phyloP scores from a whole-genome alignment of 1,140 invertebrate genomes.

The Centruroides sculpturatus region DNA sequence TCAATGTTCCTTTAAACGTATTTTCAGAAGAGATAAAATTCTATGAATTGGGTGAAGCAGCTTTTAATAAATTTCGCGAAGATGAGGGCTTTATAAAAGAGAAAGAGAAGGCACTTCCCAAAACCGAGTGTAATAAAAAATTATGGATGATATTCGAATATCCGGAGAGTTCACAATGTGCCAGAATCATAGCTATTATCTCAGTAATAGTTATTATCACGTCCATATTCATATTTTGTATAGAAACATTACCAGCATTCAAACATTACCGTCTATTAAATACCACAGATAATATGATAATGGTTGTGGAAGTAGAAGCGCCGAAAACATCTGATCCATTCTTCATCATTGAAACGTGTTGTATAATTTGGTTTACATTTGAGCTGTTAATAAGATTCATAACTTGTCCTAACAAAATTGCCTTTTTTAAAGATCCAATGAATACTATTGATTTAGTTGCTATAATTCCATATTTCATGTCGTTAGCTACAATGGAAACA shows the following conservation, averaged over 20 bases:
- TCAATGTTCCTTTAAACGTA: conserved; percentile 95
- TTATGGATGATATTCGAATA: conserved; percentile 96
- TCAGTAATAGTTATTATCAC: conserved; percentile 97
- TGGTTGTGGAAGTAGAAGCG: conserved; percentile 89
- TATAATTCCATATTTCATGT: conserved; percentile 99
- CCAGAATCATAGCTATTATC: conserved; percentile 96
- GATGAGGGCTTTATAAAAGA: conserved; percentile 37
- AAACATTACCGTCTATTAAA: conserved; percentile 98
- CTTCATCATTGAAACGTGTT: conserved; percentile 95
- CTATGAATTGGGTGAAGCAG: conserved; percentile 93
- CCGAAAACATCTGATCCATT: conserved; percentile 93
- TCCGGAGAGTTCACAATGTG: conserved; percentile 96
- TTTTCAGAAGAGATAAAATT: conserved; percentile 98
- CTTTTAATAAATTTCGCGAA: conserved; percentile 89
- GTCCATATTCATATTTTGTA: conserved; percentile 99
- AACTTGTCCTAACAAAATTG: conserved; percentile 94
- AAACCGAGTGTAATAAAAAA: conserved; percentile 90
- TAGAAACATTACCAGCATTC: conserved; percentile 98
- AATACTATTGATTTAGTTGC: conserved; percentile 99
- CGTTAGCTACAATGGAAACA: conserved; percentile 91
- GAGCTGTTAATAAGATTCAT: conserved; percentile 96
- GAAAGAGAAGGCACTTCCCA: conserved; percentile 86
- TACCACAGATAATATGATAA: conserved; percentile 82
- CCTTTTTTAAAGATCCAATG: conserved; percentile 98
- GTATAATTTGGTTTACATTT: conserved; percentile 98